Conservation (phyloP, 2,888 invertebrate species). For the Polymixis lichenea region DNA sequence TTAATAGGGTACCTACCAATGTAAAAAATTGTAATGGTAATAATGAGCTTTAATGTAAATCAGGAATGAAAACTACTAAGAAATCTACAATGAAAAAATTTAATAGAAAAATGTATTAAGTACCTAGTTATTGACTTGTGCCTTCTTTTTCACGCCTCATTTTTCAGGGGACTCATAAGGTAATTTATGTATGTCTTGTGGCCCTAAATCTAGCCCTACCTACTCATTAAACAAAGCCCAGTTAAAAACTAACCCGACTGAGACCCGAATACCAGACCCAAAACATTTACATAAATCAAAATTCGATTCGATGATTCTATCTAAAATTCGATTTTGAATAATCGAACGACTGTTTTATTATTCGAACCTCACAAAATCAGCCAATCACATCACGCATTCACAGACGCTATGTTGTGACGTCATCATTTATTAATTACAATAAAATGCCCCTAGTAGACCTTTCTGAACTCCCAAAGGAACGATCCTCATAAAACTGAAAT, state of each 20-base stretch:
- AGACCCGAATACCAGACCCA: not conserved
- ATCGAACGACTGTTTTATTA: not conserved
- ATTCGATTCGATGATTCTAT: constrained; percentile 2
- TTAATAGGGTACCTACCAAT: not conserved
- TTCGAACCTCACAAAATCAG: constrained; percentile 19
- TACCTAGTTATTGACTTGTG: constrained; percentile 2
- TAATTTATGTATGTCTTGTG: constrained; percentile 30
- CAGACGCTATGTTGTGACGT: constrained; percentile 33
- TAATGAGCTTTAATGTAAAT: no score
- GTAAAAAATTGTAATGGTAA: no score
- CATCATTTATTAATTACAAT: constrained; percentile 27
- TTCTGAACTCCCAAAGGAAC: constrained; percentile 2
- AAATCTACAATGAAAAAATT: no score
- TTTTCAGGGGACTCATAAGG: constrained; percentile 48
- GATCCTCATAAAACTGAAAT: constrained; percentile 46
- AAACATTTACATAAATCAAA: constrained; percentile 5
- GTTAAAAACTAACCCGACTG: not conserved
- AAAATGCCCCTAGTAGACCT: constrained; percentile 27
- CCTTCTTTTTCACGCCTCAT: constrained; percentile 32
- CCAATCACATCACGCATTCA: constrained; percentile 5
- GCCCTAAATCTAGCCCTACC: not conserved
- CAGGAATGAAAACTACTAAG: no score
- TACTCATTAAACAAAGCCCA: not conserved
- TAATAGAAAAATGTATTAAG: no score
- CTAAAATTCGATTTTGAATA: constrained; percentile 28